These are phyloP conservation scores for Seira musarum DNA, from an alignment of 2,888 invertebrate species.

Conservation along the genomic window DNA sequence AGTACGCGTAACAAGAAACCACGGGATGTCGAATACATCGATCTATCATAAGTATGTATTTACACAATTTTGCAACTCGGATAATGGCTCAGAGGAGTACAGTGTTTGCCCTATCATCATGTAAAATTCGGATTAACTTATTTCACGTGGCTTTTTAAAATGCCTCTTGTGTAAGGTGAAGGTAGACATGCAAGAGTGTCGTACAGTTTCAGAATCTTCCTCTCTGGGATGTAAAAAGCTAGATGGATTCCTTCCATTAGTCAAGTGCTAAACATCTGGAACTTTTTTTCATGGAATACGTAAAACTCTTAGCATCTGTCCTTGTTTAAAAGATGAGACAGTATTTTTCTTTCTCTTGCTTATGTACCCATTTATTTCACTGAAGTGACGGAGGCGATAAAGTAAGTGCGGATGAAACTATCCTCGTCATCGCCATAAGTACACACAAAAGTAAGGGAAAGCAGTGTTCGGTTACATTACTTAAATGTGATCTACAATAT, in stretches of 20 bases:
- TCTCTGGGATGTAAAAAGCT: neutral
- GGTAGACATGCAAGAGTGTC: neutral
- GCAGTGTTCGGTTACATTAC: too few relatives aligned
- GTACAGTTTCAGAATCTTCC: too few relatives aligned
- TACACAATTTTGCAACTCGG: too few relatives aligned
- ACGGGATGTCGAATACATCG: too few relatives aligned
- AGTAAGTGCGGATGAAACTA: constrained; percentile 15
- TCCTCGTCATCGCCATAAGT: neutral
- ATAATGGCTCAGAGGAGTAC: too few relatives aligned
- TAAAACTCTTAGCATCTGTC: constrained; percentile 60
- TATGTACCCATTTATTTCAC: constrained; percentile 55
- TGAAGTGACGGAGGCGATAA: constrained; percentile 41
- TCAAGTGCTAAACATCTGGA: constrained; percentile 61
- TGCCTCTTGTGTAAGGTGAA: neutral
- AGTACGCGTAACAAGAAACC: too few relatives aligned
- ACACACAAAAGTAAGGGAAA: neutral
- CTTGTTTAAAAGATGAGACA: constrained; percentile 56
- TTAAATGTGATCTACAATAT: neutral
- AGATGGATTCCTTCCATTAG: constrained; percentile 62
- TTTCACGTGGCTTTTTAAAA: neutral
- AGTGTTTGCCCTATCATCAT: neutral
- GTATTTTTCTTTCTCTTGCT: constrained; percentile 31
- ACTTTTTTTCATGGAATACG: constrained; percentile 49
- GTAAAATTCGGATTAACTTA: neutral
- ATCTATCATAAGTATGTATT: too few relatives aligned